Evolutionary conservation across 2,888 invertebrate genomes (phyloP).

Genomic region (Chaetogeoica ovagalla): DNA sequence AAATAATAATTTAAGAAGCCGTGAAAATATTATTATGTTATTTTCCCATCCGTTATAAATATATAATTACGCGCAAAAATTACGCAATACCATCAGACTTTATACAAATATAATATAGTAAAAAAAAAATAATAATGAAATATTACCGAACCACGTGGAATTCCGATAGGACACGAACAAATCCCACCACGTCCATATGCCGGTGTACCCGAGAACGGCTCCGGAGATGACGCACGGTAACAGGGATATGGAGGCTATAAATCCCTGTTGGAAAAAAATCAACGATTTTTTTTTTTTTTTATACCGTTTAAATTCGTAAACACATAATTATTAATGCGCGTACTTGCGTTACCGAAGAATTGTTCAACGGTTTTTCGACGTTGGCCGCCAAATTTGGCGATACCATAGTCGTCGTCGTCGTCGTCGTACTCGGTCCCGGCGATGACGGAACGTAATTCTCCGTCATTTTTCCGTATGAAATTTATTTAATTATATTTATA

Average conservation of each 20-base stretch:
- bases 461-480: background rate
- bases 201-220: slow-evolving; percentile 32
- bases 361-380: slow-evolving; percentile 33
- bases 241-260: slow-evolving; percentile 14
- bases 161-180: slow-evolving; percentile 11
- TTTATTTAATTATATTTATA: too few species aligned
- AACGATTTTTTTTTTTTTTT: too few species aligned
- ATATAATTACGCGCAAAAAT: too few species aligned
- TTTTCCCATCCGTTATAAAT: too few species aligned
- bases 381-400: background rate
- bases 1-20: too few species aligned
- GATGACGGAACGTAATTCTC: slow-evolving; percentile 14
- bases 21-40: too few species aligned
- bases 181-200: slow-evolving; percentile 18
- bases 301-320: too few species aligned
- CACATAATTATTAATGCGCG: background rate
- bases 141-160: slow-evolving; percentile 38
- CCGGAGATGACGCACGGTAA: slow-evolving; percentile 41
- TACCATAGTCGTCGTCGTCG: background rate
- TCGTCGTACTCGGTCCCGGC: background rate
- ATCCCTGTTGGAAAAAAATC: slow-evolving; percentile 11
- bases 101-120: too few species aligned
- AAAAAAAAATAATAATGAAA: background rate
- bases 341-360: slow-evolving; percentile 41
- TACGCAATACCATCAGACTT: too few species aligned